phyloP scores from a whole-genome alignment of 1,140 invertebrate species.

The Aphaenogaster rudis region DNA sequence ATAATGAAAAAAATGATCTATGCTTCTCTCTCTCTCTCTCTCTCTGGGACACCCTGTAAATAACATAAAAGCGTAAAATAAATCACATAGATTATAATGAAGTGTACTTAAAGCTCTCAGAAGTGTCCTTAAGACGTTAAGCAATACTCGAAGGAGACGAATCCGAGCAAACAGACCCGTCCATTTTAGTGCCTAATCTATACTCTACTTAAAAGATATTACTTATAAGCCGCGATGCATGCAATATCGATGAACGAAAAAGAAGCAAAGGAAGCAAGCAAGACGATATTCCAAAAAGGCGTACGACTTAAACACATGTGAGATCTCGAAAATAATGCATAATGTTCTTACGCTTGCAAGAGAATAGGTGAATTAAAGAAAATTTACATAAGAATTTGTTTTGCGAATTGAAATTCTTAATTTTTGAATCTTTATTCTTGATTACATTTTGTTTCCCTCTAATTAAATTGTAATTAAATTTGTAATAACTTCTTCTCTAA shows the following conservation, averaged over 20 bases:
- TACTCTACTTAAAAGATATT: constrained; percentile 68
- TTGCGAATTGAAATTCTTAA: constrained; percentile 17
- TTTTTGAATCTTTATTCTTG: not conserved
- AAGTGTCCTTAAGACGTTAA: constrained; percentile 79
- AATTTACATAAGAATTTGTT: constrained; percentile 17
- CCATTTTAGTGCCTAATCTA: constrained; percentile 84
- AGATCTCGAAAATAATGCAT: constrained; percentile 74
- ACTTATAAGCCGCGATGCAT: constrained; percentile 72
- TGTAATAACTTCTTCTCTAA: not conserved
- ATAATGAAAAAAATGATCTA: not conserved
- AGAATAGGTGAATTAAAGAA: constrained; percentile 15
- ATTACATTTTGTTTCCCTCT: not conserved
- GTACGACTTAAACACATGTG: constrained; percentile 35
- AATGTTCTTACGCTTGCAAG: constrained; percentile 63
- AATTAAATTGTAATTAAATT: constrained; percentile 26
- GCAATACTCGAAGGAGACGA: constrained; percentile 72
- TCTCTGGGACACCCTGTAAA: constrained; percentile 18
- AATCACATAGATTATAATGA: constrained; percentile 57
- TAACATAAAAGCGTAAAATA: not conserved
- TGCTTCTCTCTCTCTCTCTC: not conserved
- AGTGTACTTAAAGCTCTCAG: constrained; percentile 82
- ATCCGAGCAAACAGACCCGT: constrained; percentile 79
- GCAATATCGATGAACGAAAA: constrained; percentile 10
- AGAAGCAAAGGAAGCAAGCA: not conserved
- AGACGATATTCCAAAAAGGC: constrained; percentile 55